Percentiles rank a stretch among this genome's conserved stretches.
These are phyloP conservation scores for Callosobruchus maculatus DNA, from an alignment of 2,888 invertebrate species.

Conservation along the genomic window DNA sequence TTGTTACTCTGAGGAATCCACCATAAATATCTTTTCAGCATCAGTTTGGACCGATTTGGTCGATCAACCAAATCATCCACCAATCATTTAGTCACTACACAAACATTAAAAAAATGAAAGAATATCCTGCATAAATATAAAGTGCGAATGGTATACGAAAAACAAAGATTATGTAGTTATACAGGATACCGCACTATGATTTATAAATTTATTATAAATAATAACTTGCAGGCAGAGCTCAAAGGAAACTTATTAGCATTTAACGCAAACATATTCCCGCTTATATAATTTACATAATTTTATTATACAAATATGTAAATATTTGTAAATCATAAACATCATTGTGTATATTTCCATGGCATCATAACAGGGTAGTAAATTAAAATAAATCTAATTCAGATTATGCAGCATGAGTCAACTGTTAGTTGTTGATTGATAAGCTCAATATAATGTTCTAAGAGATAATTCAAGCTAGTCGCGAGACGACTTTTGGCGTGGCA, in stretches of 20 bases:
- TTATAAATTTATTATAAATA: neutral
- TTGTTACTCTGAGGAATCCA: too few relatives aligned
- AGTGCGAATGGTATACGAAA: too few relatives aligned
- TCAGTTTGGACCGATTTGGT: too few relatives aligned
- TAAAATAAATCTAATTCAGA: neutral
- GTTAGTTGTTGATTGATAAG: neutral
- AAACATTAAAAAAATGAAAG: too few relatives aligned
- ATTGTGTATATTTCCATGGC: neutral
- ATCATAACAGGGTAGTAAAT: neutral
- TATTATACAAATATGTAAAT: neutral
- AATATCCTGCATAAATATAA: too few relatives aligned
- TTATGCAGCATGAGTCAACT: neutral
- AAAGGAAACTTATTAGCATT: neutral
- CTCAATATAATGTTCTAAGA: neutral
- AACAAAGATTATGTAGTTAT: too few relatives aligned
- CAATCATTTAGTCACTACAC: too few relatives aligned
- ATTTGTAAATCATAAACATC: neutral
- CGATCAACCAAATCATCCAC: too few relatives aligned
- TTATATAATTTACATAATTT: neutral
- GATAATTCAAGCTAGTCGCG: neutral
- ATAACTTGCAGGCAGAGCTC: neutral
- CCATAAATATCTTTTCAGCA: too few relatives aligned
- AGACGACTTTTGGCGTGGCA: neutral
- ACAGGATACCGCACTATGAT: too few relatives aligned
- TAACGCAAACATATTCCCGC: neutral